Evolutionary conservation across 1,140 invertebrate genomes (phyloP).

Genomic region (Carposina sasakii): DNA sequence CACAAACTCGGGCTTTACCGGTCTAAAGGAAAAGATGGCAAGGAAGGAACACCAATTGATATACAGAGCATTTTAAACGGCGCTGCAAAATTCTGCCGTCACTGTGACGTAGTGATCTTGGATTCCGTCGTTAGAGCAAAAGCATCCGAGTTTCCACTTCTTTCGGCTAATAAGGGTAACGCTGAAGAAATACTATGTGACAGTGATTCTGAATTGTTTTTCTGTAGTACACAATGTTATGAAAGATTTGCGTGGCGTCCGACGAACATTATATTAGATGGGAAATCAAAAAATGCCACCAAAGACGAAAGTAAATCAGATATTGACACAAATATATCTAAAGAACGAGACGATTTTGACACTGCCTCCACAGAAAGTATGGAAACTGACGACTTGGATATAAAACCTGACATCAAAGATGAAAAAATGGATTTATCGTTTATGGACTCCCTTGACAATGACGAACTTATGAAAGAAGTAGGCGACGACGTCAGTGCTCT

Average conservation of each 20-base stretch:
- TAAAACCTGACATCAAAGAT: conserved; percentile 68
- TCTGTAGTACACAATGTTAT: conserved; percentile 90
- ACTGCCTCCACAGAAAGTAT: conserved; percentile 67
- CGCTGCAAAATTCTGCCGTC: conserved; percentile 90
- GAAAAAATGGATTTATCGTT: conserved; percentile 71
- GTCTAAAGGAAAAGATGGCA: conserved; percentile 87
- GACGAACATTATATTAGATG: conserved; percentile 68
- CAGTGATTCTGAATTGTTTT: conserved; percentile 80
- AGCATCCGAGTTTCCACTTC: conserved; percentile 84
- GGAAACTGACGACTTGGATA: conserved; percentile 68
- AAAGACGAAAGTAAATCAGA: conserved; percentile 63
- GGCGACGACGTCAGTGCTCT: conserved; percentile 66
- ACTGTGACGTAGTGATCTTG: conserved; percentile 92
- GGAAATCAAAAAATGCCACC: conserved; percentile 48
- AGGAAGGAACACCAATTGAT: conserved; percentile 87
- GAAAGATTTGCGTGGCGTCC: conserved; percentile 78
- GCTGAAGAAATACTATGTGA: conserved; percentile 76
- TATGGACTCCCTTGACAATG: conserved; percentile 66
- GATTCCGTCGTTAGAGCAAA: conserved; percentile 87
- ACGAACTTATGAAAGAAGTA: conserved; percentile 72
- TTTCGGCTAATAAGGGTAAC: conserved; percentile 78
- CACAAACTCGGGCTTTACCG: conserved; percentile 87
- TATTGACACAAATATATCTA: conserved; percentile 57
- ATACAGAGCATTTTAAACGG: conserved; percentile 93
- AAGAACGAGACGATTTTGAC: conserved; percentile 63